Conservation (phyloP, 2,797 vertebrate genomes). For the Thripadectes ignobilis region DNA sequence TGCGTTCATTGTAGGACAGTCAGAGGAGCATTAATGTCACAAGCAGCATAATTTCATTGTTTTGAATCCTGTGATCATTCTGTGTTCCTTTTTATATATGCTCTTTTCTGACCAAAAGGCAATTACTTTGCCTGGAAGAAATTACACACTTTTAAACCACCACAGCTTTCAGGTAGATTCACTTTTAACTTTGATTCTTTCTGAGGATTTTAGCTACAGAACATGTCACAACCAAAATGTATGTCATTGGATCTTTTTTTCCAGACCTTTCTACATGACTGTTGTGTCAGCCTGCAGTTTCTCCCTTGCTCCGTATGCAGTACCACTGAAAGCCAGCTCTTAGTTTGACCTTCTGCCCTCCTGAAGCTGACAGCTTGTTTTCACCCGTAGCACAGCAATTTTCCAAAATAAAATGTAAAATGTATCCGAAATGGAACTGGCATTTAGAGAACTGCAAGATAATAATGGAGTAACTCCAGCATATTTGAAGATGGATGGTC, state of each 20-base stretch:
- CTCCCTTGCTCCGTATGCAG: background rate
- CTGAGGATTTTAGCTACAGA: background rate
- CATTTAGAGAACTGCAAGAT: background rate
- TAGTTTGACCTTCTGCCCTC: background rate
- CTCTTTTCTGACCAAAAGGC: background rate
- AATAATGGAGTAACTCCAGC: background rate
- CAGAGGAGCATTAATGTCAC: background rate
- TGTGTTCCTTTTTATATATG: background rate
- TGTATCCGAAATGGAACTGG: background rate
- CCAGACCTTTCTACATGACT: background rate
- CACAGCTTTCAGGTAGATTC: background rate
- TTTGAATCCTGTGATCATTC: background rate
- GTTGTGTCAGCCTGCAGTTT: background rate
- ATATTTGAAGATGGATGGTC: background rate
- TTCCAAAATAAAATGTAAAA: background rate
- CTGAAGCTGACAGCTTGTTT: background rate
- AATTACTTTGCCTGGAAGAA: background rate
- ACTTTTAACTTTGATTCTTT: background rate
- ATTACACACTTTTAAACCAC: fast-evolving
- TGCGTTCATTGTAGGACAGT: background rate
- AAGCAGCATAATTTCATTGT: background rate
- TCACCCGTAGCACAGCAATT: background rate
- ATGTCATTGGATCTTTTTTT: background rate
- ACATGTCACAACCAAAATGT: background rate
- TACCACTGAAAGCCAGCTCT: background rate